Conservation (phyloP, 2,888 invertebrate species). For the Meloe dianella region DNA sequence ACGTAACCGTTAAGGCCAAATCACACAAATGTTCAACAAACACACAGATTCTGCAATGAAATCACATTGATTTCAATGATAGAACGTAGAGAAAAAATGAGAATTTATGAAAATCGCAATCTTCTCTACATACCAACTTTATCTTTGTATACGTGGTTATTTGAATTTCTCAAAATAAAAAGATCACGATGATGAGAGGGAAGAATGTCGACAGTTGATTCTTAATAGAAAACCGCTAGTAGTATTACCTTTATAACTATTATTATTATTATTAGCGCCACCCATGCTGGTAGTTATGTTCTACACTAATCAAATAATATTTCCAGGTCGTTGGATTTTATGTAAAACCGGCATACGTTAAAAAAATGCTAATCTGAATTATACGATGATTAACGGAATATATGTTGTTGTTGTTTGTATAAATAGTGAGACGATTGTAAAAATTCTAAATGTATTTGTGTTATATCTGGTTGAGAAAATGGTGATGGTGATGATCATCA, state of each 20-base stretch:
- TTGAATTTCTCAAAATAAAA: neutral
- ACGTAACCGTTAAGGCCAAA: neutral
- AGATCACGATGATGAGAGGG: neutral
- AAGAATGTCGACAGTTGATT: neutral
- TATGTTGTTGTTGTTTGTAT: neutral
- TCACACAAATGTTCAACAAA: neutral
- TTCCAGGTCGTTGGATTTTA: neutral
- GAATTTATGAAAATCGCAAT: neutral
- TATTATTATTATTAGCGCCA: neutral
- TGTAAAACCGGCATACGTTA: neutral
- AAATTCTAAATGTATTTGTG: neutral
- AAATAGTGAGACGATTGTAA: neutral
- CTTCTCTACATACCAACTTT: neutral
- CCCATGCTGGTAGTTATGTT: conserved; percentile 1
- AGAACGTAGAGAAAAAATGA: neutral
- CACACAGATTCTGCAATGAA: too few relatives aligned
- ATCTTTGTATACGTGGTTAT: neutral
- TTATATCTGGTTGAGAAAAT: conserved; percentile 1
- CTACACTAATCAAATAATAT: conserved; percentile 1
- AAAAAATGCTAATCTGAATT: neutral
- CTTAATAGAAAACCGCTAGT: neutral
- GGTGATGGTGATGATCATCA: neutral
- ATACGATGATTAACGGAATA: neutral
- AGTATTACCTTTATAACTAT: neutral
- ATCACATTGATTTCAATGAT: neutral